Conservation (phyloP, 1,140 invertebrate genomes). For the Apis florea region DNA sequence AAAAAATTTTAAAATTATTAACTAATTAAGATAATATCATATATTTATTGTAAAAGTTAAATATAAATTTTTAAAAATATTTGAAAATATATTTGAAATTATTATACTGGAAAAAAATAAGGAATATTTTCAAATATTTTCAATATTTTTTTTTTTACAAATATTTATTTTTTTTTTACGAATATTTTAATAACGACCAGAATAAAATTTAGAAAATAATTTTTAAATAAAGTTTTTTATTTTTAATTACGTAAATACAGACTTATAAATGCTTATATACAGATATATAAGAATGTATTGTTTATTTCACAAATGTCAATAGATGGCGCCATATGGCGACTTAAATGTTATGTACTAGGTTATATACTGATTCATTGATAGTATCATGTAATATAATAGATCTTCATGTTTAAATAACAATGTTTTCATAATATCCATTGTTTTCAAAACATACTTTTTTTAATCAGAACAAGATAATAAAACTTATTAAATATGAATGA, state of each 20-base stretch:
- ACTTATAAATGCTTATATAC: background rate
- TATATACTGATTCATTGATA: background rate
- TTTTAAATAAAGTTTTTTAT: background rate
- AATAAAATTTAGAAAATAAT: background rate
- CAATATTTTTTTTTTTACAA: background rate
- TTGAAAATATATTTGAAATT: background rate
- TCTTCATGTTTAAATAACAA: constrained; percentile 5
- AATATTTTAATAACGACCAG: background rate
- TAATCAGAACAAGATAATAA: background rate
- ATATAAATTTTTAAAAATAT: background rate
- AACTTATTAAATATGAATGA: background rate
- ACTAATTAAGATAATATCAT: background rate
- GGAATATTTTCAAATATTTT: background rate
- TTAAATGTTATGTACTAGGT: background rate
- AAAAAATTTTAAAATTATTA: background rate
- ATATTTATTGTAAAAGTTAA: background rate
- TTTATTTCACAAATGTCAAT: background rate
- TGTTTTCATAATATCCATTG: background rate
- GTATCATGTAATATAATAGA: background rate
- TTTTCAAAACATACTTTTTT: background rate
- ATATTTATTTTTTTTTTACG: too few species aligned
- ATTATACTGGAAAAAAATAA: background rate
- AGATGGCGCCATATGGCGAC: background rate
- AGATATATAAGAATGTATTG: background rate
- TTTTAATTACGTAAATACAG: background rate